Conservation (phyloP, 2,797 vertebrate genomes). For the Chromis chromis region DNA sequence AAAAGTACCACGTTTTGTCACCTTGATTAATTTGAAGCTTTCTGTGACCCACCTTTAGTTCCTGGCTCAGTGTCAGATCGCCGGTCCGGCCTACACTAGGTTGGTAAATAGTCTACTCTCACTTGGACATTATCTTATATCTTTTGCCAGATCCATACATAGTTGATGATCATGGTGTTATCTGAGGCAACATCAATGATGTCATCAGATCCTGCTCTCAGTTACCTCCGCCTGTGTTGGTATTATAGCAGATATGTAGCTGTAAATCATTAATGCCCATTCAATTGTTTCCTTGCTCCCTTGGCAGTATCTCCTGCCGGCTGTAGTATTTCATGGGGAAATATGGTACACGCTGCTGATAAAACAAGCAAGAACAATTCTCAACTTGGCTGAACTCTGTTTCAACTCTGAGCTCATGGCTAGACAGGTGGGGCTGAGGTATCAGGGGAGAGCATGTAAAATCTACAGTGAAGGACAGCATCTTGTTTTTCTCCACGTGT, state of each 20-base stretch:
- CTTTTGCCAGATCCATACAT: slow-evolving; percentile 79
- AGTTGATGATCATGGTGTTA: slow-evolving; percentile 82
- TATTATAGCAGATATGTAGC: slow-evolving; percentile 84
- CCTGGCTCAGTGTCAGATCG: slow-evolving; percentile 33
- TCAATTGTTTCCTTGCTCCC: slow-evolving; percentile 76
- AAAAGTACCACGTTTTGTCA: background rate
- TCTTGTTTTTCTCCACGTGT: slow-evolving; percentile 45
- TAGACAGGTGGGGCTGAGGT: slow-evolving; percentile 76
- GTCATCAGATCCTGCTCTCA: slow-evolving; percentile 79
- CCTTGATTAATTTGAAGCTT: slow-evolving; percentile 4
- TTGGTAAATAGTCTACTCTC: slow-evolving; percentile 70
- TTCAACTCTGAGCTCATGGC: slow-evolving; percentile 82
- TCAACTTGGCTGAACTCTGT: slow-evolving; percentile 83
- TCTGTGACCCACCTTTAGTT: slow-evolving; percentile 23
- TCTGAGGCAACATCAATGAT: slow-evolving; percentile 81
- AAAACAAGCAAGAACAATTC: slow-evolving; percentile 78
- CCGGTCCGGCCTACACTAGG: slow-evolving; percentile 21
- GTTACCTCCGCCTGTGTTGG: slow-evolving; percentile 80
- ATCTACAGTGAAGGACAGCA: slow-evolving; percentile 44
- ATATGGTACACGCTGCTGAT: slow-evolving; percentile 81
- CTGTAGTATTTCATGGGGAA: slow-evolving; percentile 81
- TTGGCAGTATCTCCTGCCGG: slow-evolving; percentile 75
- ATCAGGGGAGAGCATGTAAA: slow-evolving; percentile 60
- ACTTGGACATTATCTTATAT: slow-evolving; percentile 76
- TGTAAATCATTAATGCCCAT: slow-evolving; percentile 83